Conservation (phyloP, 2,888 invertebrate species). For the Holacanthella duospinosa region DNA sequence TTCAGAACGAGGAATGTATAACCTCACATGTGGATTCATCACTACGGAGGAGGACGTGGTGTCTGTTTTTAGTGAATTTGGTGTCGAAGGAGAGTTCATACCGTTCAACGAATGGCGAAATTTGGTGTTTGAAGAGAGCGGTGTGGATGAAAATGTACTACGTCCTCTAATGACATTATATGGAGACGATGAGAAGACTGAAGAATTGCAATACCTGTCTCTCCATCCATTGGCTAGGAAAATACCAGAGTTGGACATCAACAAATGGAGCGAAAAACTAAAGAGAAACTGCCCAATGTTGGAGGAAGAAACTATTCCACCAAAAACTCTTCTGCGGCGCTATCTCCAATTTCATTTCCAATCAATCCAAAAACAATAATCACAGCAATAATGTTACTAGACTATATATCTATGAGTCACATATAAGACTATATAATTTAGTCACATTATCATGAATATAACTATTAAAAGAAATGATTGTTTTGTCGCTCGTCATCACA, state of each 20-base stretch:
- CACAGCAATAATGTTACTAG: no score
- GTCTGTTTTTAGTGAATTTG: not conserved
- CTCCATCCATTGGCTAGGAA: slow-evolving; percentile 1
- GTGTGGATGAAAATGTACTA: not conserved
- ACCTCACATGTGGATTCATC: slow-evolving; percentile 17
- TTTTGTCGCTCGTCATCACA: no score
- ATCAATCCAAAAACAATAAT: no score
- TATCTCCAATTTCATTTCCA: not conserved
- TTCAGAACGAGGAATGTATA: slow-evolving; percentile 19
- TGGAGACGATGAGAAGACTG: slow-evolving; percentile 7
- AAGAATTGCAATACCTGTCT: not conserved
- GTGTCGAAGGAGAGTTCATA: not conserved
- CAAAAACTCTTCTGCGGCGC: not conserved
- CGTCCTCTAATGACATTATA: not conserved
- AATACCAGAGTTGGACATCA: not conserved
- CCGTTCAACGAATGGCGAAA: slow-evolving; percentile 10
- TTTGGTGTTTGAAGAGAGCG: not conserved
- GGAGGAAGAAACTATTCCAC: not conserved
- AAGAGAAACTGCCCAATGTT: not conserved
- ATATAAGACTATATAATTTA: no score
- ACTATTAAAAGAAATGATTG: no score
- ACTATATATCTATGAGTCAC: no score
- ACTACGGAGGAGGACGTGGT: not conserved
- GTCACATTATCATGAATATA: no score
- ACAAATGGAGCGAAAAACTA: not conserved